Evolutionary conservation across 2,888 invertebrate species (phyloP).

Genomic region (Cryptosula pallasiana): DNA sequence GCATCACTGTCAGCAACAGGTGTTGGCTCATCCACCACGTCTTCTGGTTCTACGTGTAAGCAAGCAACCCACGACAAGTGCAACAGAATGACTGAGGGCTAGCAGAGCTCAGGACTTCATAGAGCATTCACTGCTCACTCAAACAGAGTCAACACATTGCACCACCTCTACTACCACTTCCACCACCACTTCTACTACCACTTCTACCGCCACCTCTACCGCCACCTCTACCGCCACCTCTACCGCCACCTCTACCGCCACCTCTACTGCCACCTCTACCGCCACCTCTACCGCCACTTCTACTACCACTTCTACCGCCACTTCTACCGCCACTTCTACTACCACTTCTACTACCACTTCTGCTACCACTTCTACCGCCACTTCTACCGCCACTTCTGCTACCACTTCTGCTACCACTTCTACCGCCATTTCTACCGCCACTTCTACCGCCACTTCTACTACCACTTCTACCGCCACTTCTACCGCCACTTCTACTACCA

Average conservation of each 20-base stretch:
- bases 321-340: not conserved
- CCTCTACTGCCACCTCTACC: not conserved
- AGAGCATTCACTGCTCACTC: no score
- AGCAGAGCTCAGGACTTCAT: no score
- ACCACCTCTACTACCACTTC: not conserved
- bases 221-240: not conserved
- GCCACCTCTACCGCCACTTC: not conserved
- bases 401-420: no score
- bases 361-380: not conserved
- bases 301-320: not conserved
- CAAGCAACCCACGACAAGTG: no score
- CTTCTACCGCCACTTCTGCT: no score
- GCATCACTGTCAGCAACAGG: not conserved
- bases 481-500: no score
- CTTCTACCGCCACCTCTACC: not conserved
- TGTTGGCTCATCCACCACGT: not conserved
- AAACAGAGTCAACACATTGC: no score
- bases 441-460: no score
- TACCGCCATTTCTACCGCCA: no score
- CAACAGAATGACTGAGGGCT: no score
- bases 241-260: not conserved
- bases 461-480: no score
- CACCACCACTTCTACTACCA: not conserved
- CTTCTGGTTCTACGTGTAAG: not conserved
- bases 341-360: not conserved